Conservation (phyloP, 1,140 invertebrate species). For the Dolichoris vasculosae region DNA sequence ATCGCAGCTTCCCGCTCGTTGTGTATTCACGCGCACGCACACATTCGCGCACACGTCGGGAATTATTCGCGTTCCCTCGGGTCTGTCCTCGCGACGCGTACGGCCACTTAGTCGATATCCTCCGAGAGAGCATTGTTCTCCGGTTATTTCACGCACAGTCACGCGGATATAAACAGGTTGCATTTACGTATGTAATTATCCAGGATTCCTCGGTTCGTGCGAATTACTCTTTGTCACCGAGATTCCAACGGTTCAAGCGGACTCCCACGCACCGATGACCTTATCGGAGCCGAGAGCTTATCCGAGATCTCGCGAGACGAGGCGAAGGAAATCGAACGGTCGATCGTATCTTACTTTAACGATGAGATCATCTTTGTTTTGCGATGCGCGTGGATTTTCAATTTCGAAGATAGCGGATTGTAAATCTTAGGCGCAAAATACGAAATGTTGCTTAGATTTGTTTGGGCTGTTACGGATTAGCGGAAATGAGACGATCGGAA, state of each 20-base stretch:
- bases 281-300: too few relatives aligned
- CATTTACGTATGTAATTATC: not conserved
- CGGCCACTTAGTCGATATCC: not conserved
- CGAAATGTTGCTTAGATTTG: too few relatives aligned
- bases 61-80: not conserved
- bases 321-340: not conserved
- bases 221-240: not conserved
- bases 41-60: not conserved
- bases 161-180: not conserved
- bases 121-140: slow-evolving; percentile 6
- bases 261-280: too few relatives aligned
- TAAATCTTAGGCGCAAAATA: too few relatives aligned
- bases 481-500: too few relatives aligned
- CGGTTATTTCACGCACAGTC: slow-evolving; percentile 15
- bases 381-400: not conserved
- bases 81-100: not conserved
- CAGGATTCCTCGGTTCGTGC: not conserved
- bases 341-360: not conserved
- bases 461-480: too few relatives aligned
- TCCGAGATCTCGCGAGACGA: too few relatives aligned
- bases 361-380: not conserved
- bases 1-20: not conserved
- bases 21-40: not conserved
- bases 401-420: not conserved
- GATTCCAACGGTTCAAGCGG: not conserved